Conservation (phyloP, 2,888 invertebrate species). For the Fabriciana adippe region DNA sequence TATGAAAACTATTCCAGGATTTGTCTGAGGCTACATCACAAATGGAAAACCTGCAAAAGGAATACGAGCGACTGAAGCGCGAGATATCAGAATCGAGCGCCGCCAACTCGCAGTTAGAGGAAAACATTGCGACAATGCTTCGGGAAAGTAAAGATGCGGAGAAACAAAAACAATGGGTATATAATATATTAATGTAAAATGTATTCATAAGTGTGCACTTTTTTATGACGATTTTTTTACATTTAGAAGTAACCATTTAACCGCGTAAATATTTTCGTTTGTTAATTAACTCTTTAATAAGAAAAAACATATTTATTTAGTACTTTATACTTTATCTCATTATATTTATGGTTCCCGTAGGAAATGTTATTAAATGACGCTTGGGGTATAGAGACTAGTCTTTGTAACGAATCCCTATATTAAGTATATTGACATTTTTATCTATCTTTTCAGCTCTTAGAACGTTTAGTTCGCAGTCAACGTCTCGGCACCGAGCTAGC, state of each 20-base stretch:
- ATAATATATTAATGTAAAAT: no score
- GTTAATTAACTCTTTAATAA: no score
- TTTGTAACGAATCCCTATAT: no score
- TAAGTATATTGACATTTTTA: not conserved
- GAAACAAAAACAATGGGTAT: slow-evolving; percentile 69
- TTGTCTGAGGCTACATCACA: slow-evolving; percentile 58
- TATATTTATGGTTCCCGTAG: no score
- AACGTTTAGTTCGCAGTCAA: slow-evolving; percentile 86
- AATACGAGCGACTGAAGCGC: slow-evolving; percentile 59
- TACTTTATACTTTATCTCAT: no score
- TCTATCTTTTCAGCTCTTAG: slow-evolving; percentile 66
- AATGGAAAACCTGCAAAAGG: slow-evolving; percentile 56
- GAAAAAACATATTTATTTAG: not conserved
- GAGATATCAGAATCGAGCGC: slow-evolving; percentile 55
- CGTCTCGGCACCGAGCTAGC: slow-evolving; percentile 84
- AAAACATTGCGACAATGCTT: slow-evolving; percentile 63
- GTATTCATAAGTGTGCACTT: no score
- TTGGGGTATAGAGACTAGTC: no score
- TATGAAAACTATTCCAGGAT: slow-evolving; percentile 49
- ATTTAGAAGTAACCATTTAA: no score
- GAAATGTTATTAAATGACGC: no score
- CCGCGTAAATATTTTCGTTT: no score
- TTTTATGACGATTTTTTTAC: no score
- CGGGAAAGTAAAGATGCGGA: slow-evolving; percentile 62
- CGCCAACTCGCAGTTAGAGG: slow-evolving; percentile 63